phyloP scores from a whole-genome alignment of 2,888 invertebrate species.

The Orthosia gothica region DNA sequence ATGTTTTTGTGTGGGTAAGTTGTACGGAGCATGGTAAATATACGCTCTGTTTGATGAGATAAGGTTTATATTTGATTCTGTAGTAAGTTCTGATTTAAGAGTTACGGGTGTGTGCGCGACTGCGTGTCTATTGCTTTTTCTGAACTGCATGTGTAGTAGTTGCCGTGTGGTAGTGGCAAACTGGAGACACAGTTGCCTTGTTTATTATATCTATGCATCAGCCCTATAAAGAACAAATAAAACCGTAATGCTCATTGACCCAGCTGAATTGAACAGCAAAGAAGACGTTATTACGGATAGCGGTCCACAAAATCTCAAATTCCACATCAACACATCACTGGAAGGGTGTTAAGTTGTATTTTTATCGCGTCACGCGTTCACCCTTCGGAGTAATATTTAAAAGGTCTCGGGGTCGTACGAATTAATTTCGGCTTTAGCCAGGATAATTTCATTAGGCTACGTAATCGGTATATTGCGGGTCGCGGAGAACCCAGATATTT shows the following conservation, averaged over 20 bases:
- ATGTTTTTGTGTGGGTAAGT: no score
- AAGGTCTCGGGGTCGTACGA: constrained; percentile 78
- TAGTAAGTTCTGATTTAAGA: no score
- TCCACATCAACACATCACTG: constrained; percentile 49
- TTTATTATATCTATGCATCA: no score
- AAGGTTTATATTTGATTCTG: no score
- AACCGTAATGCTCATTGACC: constrained; percentile 1
- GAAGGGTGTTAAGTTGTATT: constrained; percentile 70
- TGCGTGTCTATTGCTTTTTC: no score
- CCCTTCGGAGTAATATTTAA: constrained; percentile 78
- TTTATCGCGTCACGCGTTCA: constrained; percentile 74
- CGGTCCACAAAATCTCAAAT: constrained; percentile 37
- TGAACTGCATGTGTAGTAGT: no score
- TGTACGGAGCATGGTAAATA: no score
- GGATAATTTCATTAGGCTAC: constrained; percentile 84
- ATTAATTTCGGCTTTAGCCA: constrained; percentile 84
- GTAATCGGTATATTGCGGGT: constrained; percentile 72
- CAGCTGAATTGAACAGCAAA: constrained; percentile 2
- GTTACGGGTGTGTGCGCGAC: no score
- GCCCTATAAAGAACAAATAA: background rate
- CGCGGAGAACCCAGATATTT: constrained; percentile 76
- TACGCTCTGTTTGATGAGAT: no score
- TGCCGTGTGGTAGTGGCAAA: no score
- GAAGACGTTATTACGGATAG: constrained; percentile 15
- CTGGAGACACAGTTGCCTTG: no score